Base-by-base conservation (phyloP, 1,140 invertebrate species). In the Drosophila baimaii region DNA sequence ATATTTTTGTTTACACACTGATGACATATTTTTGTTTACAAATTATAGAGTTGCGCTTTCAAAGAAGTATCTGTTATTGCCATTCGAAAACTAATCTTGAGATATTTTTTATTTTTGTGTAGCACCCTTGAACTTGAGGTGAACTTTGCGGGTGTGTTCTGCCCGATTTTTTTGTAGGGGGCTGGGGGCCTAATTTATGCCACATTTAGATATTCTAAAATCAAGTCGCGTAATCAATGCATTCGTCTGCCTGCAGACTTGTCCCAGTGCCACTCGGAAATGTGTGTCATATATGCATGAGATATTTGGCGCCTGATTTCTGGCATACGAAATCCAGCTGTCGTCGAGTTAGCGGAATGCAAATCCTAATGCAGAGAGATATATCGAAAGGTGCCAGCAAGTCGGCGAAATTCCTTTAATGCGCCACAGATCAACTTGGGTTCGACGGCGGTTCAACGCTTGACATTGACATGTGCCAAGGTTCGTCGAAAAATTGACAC, bases 381-480 rank as follows among this genome's bases (percentile, higher is more conserved):
- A 27, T 29, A 55, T 66, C 41, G 77, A 80, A 88, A 89, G 84
- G 84, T 89, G 84, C 80, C 85, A 81, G 35, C 29, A 84, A 90
- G 85, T 89, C 85, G 81, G 74, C 41, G 47, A 80, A 84, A 90
- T 89, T 83, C 80, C 84, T 84, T 76, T 72, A 78, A 81, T 81
- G 77, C 85, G 80, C 74, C 63, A 65, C 57, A 39, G 37, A 17
- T 31, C 15, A 31, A 0, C n/a, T 35, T 2, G 19, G 9, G 15
- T 61, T 44, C 19, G n/a, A 27, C 5, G 39, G 25, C 12, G 59
- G 82, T 82, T 86, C 79, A 86, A 86, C 63, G 81, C 19, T 86
- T 81, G 80, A 75, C 80, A 84, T 84, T 84, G 84, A 89, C 84
- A 81, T 79, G 77, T 78, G 72, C 73, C 83, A 85, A 85, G 69